Evolutionary conservation across 2,113 vertebrate species (phyloP), one percentile per base, ranked within the genome.

Genomic region (Catharus fuscescens): DNA sequence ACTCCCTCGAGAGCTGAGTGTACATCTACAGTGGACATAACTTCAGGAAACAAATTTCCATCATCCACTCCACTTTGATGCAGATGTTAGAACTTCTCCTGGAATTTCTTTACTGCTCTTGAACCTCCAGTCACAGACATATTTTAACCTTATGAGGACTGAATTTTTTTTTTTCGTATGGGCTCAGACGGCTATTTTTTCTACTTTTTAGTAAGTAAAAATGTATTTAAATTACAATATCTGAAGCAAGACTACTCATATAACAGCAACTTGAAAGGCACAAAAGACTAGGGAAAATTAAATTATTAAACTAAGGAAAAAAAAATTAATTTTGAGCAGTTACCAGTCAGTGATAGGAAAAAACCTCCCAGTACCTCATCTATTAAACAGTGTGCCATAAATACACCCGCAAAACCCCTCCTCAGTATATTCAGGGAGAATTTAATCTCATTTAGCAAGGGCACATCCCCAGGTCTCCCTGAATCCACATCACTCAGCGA

Each of bases 401-500:
- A 65, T 9, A 44, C 8, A 69, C 9, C 74, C 31, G 28, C 59
- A 44, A 80, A 73, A 10, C 1, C 5, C 65, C 62, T 90, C 42
- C n/a, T 50, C 25, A 42, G 84, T 17, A 2, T 54, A 80, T 79
- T 71, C 24, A 86, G 80, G 91, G 45, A 57, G 69, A 73, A 32
- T 40, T 40, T 40, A 40, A 48, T 14, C 80, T 97, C 87, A 38
- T 92, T 96, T 64, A 92, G 90, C 77, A 91, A 34, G 77, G 96
- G 78, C 87, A 92, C 60, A 91, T 92, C 71, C 87, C 86, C 82
- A 64, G 72, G 71, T 87, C 89, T 79, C 42, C 56, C 34, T 94
- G 93, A 97, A 95, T 90, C 66, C 77, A 47, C 40, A 17, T 96
- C 97, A 95, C 65, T 98, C 95, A 90, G 56, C 25, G 57, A 93